Evolutionary conservation across 92 coral and sea anemone genomes (phyloP).

Genomic region (Actinostola sp.): DNA sequence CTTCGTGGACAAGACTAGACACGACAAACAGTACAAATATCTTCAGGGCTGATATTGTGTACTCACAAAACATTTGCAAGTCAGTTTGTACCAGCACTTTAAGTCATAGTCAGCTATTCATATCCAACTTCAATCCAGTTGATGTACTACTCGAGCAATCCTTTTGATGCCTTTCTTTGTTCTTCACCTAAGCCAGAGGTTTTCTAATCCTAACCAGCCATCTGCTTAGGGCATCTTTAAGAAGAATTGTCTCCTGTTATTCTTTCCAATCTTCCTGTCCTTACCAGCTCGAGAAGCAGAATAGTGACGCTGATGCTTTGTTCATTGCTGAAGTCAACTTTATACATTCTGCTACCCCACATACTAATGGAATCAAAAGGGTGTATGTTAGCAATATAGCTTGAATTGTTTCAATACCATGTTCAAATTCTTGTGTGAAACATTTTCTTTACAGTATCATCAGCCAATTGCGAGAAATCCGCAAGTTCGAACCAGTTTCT

Average conservation of each 20-base stretch:
- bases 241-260: not conserved
- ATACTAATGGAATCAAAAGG: constrained; percentile 2
- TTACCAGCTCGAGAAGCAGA: not conserved
- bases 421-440: not conserved
- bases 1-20: not conserved
- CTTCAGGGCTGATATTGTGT: not conserved
- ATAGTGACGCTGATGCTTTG: not conserved
- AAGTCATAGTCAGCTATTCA: too few relatives aligned
- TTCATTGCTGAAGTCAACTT: not conserved
- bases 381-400: not conserved
- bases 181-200: too few relatives aligned
- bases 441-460: not conserved
- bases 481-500: not conserved
- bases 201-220: too few relatives aligned
- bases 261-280: too few relatives aligned
- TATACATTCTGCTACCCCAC: constrained; percentile 15
- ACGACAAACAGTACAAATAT: not conserved
- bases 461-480: not conserved
- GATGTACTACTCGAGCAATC: too few relatives aligned
- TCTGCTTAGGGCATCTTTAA: constrained; percentile 12
- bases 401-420: not conserved
- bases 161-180: too few relatives aligned
- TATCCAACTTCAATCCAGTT: too few relatives aligned
- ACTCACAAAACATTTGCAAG: constrained; percentile 6
- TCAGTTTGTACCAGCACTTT: not conserved